Evolutionary conservation across 2,797 vertebrate species (phyloP), one percentile per base, ranked within the genome.

Genomic region (Hyperoplus lanceolatus): DNA sequence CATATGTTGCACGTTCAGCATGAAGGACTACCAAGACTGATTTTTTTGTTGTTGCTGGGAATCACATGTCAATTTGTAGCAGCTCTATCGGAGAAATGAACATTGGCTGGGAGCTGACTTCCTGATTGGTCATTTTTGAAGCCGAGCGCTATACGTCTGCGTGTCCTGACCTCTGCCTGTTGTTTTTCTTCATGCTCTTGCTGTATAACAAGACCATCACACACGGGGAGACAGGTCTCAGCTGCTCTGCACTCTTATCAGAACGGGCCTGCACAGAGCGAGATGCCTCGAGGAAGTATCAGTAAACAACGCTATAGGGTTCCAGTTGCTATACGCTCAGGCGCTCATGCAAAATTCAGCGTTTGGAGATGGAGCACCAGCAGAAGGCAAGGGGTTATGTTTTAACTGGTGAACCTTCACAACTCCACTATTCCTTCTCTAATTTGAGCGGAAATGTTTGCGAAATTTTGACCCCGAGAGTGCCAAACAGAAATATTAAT

Each of bases 201-300:
- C 89, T 90, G 88, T 92, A 90, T 92, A 94, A 92, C 84, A 89
- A 93, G 90, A 92, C 82, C 86, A 89, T 90, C 86, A 84, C 88
- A 79, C 77, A 45, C 70, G 59, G 74, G 88, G 85, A 91, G 89
- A 87, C 87, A 72, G 91, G 90, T 79, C 90, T 88, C 87, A 87
- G 89, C 91, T 92, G 89, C 89, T 85, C 71, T 29, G 12, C 79
- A 0, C 82, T 90, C 91, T 82, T 79, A 89, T 91, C 90, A 84
- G 88, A 65, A 83, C 74, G 86, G 82, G 86, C 83, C 29, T 81
- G 79, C 3, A 73, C 46, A 51, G 80, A 87, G 69, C 45, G 77
- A 88, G 95, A 96, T 94, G 92, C 93, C 96, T 96, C 78, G 69
- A 96, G 96, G 94, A 95, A 96, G 92, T 95, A 94, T 96, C 96